Evolutionary conservation across 64 coral and sea anemone species (phyloP), one percentile per base, ranked within the genome.

Genomic region (Actinia equina): DNA sequence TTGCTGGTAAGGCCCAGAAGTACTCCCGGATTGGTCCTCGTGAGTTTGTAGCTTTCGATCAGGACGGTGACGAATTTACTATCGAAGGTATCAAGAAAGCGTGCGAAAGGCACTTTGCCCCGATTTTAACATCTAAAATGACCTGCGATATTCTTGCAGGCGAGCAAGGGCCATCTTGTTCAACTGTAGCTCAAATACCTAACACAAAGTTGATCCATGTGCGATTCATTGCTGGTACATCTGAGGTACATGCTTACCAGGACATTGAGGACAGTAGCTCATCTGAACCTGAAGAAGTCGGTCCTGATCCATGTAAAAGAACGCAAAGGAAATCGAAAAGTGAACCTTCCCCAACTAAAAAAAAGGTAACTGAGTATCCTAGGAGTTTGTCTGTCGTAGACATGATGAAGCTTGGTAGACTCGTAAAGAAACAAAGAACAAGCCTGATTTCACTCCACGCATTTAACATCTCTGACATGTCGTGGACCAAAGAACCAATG

Each of bases 161-260:
- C 77, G 89, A 95, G 42, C 94, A 92, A 71, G 77, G 87, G 55
- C 94, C 89, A 20, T 92, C 89, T 41, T 92, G 94, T 74, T 76
- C 77, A 57, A 71, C 94, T 5, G 4, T 62, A 15, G 56, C 4
- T 17, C 84, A 58, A 86, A 25, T 86, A n/a, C 74, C 74, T 5
- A 5, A 77, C 87, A 79, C 86, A 56, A 91, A 88, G 82, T 18
- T 90, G 5, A 87, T 88, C 61, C 82, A 90, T 81, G 86, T 88
- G 17, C 43, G 89, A 85, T 89, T 90, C 42, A 83, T 94, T 42
- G 77, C 74, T 52, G 17, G 12, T 0, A 5, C 59, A 16, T 6
- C 82, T 56, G 83, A 91, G n/a, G n/a, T n/a, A n/a, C n/a, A n/a
- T n/a, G 82, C 84, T 64, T 55, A 86, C 71, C 8, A 44, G 43